Evolutionary conservation across 2,888 invertebrate species (phyloP), one percentile per base, ranked within the genome.

Genomic region (Ophion ellenae): DNA sequence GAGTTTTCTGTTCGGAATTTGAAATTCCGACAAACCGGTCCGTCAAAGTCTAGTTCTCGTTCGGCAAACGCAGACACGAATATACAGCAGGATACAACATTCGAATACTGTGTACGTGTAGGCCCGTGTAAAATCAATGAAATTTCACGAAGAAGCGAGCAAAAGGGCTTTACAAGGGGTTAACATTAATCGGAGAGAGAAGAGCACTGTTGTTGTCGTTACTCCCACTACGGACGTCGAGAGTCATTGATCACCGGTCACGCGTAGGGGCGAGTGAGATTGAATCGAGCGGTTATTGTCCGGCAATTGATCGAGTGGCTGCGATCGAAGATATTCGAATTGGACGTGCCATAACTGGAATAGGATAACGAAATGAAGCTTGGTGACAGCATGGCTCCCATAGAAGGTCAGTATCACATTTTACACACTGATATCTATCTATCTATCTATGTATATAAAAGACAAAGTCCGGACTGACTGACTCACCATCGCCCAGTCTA

Each of bases 361-460:
- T 74, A 69, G 69, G 83, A 88, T 75, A 84, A 82, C 89, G 89
- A 88, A 83, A 93, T 93, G 93, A 93, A 93, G 89, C 89, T 92
- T 45, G 92, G 92, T 78, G 92, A 93, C 89, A 92, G 91, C 77
- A 91, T 93, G 90, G 90, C 93, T 76, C 87, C 91, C 57, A 90
- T 91, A 73, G 92, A 93, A 90, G 92, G 93, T 93, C 71, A 90
- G 91, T 88, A 32, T 14, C 36, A 40, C 40, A 40, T 40, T 40
- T 5, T 7, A 40, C 40, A 9, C 40, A 40, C 40, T 40, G 40
- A 40, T 40, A 40, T 40, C 9, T 40, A 40, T 40, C 6, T 40
- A 9, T 40, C 40, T 7, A 32, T 32, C 4, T 32, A 32, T 24
- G 24, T 24, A 4, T 32, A 32, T 32, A 32, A 32, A 32, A 32